Percentiles rank a stretch among this genome's conserved stretches.
These are phyloP conservation scores for Trichonephila clavipes DNA, from an alignment of 1,140 invertebrate genomes.

Conservation along the genomic window DNA sequence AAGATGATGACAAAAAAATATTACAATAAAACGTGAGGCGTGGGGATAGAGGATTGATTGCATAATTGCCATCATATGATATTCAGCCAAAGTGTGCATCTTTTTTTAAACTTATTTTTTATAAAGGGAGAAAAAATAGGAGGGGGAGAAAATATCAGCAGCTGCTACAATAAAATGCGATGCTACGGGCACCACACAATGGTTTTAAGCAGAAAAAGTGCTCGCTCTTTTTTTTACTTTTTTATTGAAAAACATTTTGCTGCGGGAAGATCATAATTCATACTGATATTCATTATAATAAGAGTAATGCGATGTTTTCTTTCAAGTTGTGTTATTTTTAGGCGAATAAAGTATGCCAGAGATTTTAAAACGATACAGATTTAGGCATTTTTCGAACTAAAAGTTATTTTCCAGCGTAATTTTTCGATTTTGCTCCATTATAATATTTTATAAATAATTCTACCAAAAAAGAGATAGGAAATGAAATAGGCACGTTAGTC, in stretches of 20 bases:
- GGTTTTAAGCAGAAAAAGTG: neutral
- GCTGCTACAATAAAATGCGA: neutral
- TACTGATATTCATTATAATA: neutral
- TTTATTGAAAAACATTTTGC: neutral
- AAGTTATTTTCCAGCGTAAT: too few relatives aligned
- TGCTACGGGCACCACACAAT: neutral
- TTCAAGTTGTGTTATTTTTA: neutral
- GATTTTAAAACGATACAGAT: too few relatives aligned
- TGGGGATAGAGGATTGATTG: conserved; percentile 39
- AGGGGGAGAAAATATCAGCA: neutral
- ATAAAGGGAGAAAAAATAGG: neutral
- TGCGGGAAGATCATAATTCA: neutral
- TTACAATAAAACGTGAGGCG: conserved; percentile 51
- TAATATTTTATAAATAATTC: too few relatives aligned
- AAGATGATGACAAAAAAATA: conserved; percentile 34
- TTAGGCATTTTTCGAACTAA: too few relatives aligned
- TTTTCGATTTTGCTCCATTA: too few relatives aligned
- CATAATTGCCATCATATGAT: conserved; percentile 51
- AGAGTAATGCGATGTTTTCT: neutral
- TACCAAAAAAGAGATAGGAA: too few relatives aligned
- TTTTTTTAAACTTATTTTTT: neutral
- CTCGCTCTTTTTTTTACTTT: neutral
- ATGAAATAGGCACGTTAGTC: too few relatives aligned
- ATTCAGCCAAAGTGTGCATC: neutral
- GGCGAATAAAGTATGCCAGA: neutral